These are phyloP conservation scores for Vipera latastei DNA, from an alignment of 2,797 vertebrate species.

Conservation along the genomic window DNA sequence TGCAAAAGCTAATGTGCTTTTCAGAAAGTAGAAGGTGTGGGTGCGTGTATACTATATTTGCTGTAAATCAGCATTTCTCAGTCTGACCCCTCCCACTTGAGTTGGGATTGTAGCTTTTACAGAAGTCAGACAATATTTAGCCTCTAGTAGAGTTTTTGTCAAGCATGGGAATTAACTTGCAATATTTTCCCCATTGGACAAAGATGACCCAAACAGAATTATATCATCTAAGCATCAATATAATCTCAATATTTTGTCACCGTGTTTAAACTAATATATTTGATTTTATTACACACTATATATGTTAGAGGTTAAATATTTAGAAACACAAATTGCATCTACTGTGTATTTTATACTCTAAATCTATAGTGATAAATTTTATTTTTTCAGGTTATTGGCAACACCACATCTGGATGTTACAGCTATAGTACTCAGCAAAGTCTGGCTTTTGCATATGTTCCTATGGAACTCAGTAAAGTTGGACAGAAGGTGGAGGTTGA, in stretches of 20 bases:
- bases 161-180: neutral
- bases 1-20: neutral
- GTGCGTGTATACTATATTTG: neutral
- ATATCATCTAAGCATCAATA: neutral
- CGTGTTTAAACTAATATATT: neutral
- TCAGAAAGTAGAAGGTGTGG: neutral
- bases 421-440: constrained; percentile 87
- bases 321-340: neutral
- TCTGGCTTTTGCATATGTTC: constrained; percentile 91
- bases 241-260: neutral
- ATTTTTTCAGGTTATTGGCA: constrained; percentile 87
- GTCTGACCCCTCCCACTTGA: neutral
- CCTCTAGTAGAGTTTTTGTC: neutral
- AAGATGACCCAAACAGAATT: neutral
- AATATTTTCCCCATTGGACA: neutral
- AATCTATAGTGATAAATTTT: neutral
- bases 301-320: neutral
- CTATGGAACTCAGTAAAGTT: constrained; percentile 77
- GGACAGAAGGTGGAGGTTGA: constrained; percentile 92
- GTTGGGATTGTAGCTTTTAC: neutral
- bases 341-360: neutral
- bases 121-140: neutral
- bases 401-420: constrained; percentile 93
- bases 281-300: neutral
- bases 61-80: neutral